phyloP scores from a whole-genome alignment of 2,888 invertebrate genomes.

The Melanostoma scalare region DNA sequence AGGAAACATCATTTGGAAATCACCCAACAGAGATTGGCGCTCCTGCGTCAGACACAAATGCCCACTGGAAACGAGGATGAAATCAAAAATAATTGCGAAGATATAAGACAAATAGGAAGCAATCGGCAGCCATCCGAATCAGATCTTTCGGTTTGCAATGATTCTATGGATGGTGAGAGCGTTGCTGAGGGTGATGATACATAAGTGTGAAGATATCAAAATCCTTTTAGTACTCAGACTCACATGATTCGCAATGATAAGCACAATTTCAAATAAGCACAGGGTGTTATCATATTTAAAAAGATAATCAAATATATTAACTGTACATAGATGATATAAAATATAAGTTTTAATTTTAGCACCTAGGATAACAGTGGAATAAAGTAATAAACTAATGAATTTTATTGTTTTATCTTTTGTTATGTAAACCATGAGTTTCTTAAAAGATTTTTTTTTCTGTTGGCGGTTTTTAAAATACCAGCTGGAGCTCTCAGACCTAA shows the following conservation, averaged over 20 bases:
- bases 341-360: slow-evolving; percentile 52
- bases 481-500: no score
- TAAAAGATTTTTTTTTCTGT: no score
- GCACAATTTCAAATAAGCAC: slow-evolving; percentile 55
- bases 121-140: slow-evolving; percentile 78
- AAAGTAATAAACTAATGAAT: slow-evolving; percentile 36
- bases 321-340: slow-evolving; percentile 60
- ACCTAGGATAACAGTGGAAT: slow-evolving; percentile 46
- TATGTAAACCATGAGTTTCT: no score
- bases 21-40: slow-evolving; percentile 91
- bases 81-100: slow-evolving; percentile 76
- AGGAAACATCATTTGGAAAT: slow-evolving; percentile 96
- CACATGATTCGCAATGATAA: slow-evolving; percentile 32
- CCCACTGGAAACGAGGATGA: slow-evolving; percentile 77
- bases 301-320: slow-evolving; percentile 38
- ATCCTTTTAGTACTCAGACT: slow-evolving; percentile 1
- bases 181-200: slow-evolving; percentile 79
- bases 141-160: slow-evolving; percentile 81
- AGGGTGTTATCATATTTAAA: slow-evolving; percentile 63
- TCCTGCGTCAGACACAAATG: slow-evolving; percentile 81
- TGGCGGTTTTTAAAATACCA: no score
- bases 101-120: slow-evolving; percentile 67
- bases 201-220: slow-evolving; percentile 74
- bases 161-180: slow-evolving; percentile 81
- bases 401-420: neutral